Conservation (phyloP, 2,797 vertebrate genomes). For the Lagocephalus sceleratus region DNA sequence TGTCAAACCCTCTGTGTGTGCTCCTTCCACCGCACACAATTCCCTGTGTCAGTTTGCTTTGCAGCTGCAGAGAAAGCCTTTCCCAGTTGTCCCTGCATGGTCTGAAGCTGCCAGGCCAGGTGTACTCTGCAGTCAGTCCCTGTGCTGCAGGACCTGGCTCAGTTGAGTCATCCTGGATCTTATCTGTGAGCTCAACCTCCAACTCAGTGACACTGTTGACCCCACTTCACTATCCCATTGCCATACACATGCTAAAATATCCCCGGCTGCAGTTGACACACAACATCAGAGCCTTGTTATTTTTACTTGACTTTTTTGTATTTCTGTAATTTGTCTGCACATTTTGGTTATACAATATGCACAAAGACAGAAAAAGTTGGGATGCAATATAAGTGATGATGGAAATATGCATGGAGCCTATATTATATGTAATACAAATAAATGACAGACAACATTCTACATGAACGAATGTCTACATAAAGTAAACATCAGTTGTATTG, state of each 20-base stretch:
- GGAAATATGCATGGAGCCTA: too few relatives aligned
- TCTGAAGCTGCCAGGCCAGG: constrained; percentile 62
- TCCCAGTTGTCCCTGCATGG: constrained; percentile 52
- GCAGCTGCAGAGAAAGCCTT: constrained; percentile 47
- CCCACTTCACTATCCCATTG: constrained; percentile 22
- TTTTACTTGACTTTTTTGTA: constrained; percentile 1
- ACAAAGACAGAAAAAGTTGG: too few relatives aligned
- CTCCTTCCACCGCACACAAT: constrained; percentile 46
- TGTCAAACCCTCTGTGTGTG: constrained; percentile 42
- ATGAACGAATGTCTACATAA: too few relatives aligned
- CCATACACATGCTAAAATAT: constrained; percentile 10
- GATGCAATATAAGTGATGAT: too few relatives aligned
- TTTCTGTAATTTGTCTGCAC: too few relatives aligned
- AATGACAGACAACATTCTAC: too few relatives aligned
- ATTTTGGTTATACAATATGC: too few relatives aligned
- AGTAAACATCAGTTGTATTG: too few relatives aligned
- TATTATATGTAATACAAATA: too few relatives aligned
- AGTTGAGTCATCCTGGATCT: constrained; percentile 18
- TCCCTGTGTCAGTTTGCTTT: constrained; percentile 58
- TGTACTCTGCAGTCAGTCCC: constrained; percentile 66
- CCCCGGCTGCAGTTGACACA: constrained; percentile 19
- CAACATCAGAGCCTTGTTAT: constrained; percentile 27
- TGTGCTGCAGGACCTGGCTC: constrained; percentile 20
- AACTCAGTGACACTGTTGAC: constrained; percentile 27
- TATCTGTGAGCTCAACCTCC: constrained; percentile 32